Evolutionary conservation across 2,113 vertebrate genomes (phyloP).

Genomic region (Perccottus glenii): DNA sequence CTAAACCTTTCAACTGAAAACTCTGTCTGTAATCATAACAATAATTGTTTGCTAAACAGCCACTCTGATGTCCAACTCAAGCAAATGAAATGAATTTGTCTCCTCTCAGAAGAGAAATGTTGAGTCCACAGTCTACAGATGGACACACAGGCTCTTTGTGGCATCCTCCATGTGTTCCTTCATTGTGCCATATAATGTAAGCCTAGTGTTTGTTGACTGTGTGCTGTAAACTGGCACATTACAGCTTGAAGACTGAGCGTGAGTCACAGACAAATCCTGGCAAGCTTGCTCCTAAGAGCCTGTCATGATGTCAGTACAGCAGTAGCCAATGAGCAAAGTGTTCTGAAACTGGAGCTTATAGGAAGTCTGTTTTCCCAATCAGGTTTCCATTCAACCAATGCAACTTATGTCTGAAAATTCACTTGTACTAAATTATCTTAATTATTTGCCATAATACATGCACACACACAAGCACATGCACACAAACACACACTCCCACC

Average conservation of each 20-base stretch:
- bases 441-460: neutral
- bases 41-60: neutral
- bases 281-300: constrained; percentile 29
- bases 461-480: constrained; percentile 5
- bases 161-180: constrained; percentile 40
- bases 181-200: constrained; percentile 42
- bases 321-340: constrained; percentile 25
- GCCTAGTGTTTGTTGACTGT: constrained; percentile 49
- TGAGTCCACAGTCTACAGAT: constrained; percentile 31
- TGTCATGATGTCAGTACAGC: constrained; percentile 32
- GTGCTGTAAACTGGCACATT: constrained; percentile 45
- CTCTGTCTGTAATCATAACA: neutral
- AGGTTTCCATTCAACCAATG: too few relatives aligned
- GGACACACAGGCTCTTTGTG: constrained; percentile 25
- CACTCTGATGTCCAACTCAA: neutral
- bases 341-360: neutral
- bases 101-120: neutral
- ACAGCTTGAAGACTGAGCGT: constrained; percentile 38
- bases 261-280: constrained; percentile 57
- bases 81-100: neutral
- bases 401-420: too few relatives aligned
- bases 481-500: constrained; percentile 7
- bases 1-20: too few relatives aligned
- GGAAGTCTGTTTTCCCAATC: too few relatives aligned
- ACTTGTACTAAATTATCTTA: too few relatives aligned